Evolutionary conservation across 1,140 invertebrate genomes (phyloP).

Genomic region (Drosophila sechellia): DNA sequence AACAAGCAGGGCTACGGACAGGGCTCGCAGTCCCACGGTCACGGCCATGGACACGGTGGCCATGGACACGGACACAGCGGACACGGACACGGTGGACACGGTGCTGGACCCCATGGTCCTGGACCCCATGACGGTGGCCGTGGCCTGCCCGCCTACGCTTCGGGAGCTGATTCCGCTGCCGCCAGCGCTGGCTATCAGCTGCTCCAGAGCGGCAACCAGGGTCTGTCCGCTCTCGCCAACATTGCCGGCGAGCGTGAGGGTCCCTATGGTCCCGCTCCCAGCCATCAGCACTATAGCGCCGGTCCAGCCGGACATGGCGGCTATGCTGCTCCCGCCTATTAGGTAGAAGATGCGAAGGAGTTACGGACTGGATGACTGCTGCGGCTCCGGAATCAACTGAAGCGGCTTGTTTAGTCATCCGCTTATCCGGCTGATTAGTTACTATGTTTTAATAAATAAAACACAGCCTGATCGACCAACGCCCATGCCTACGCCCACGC

Average conservation of each 20-base stretch:
- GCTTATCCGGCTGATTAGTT: slow-evolving; percentile 52
- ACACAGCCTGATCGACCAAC: slow-evolving; percentile 44
- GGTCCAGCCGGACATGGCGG: slow-evolving; percentile 40
- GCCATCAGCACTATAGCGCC: slow-evolving; percentile 52
- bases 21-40: slow-evolving; percentile 28
- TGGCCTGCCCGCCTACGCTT: slow-evolving; percentile 67
- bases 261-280: slow-evolving; percentile 42
- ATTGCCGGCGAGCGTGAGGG: slow-evolving; percentile 66
- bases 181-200: slow-evolving; percentile 77
- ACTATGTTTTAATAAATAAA: slow-evolving; percentile 28
- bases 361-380: slow-evolving; percentile 19
- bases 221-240: slow-evolving; percentile 74
- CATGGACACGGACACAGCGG: slow-evolving; percentile 16
- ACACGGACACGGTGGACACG: slow-evolving; percentile 28
- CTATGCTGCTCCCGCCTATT: slow-evolving; percentile 61
- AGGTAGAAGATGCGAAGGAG: slow-evolving; percentile 12
- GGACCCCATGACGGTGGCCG: slow-evolving; percentile 45
- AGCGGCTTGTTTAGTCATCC: slow-evolving; percentile 35
- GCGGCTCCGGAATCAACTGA: slow-evolving; percentile 25
- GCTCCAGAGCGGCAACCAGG: slow-evolving; percentile 74
- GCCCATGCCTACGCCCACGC: slow-evolving; percentile 7
- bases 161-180: slow-evolving; percentile 68
- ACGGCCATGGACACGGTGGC: slow-evolving; percentile 33
- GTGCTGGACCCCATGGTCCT: slow-evolving; percentile 50
- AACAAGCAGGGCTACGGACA: slow-evolving; percentile 77